Base-by-base conservation (phyloP, 2,797 vertebrate genomes). In the Enoplosus armatus region DNA sequence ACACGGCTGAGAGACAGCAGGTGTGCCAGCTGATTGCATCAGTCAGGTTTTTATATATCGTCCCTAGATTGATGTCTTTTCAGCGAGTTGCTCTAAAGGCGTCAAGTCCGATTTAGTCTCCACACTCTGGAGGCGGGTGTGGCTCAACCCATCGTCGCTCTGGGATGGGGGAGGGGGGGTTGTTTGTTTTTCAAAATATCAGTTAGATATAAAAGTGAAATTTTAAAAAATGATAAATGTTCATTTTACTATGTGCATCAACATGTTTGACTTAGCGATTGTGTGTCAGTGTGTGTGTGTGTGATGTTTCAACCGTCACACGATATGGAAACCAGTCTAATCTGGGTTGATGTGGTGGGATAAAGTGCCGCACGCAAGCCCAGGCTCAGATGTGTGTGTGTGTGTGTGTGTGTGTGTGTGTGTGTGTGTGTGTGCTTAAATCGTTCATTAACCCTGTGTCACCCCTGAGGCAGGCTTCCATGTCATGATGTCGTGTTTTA, bases 301-400 rank as follows among this genome's bases (percentile, higher is more conserved):
- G 15, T 51, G 22, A 5, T 18, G 43, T 51, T 43, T 74, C 26
- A 74, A 64, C 50, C 11, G 18, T 55, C 48, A 39, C 71, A 66
- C 48, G 54, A 65, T 75, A 79, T 62, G 60, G 35, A 79, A 70
- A 68, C 31, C 45, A 8, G 39, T 77, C 50, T 29, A 39, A 84
- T 84, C 51, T 78, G 45, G 73, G 61, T 68, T 45, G 45, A 77
- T 62, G 82, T 62, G 82, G 18, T 9, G 37, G 50, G 62, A 75
- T 77, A 72, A 79, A 74, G 72, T 51, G 73, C 63, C 84, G 83
- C 78, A 77, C 59, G 75, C 83, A 75, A 70, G 39, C 64, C 50
- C 11, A 27, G 41, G 6, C 68, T 53, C 56, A 76, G 56, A 76
- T 74, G 43, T 79, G 55, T 64, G 63, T 76, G 51, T 65, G 41